A percentile compares a stretch with the other conserved stretches of the same genome.
Conservation (phyloP, 2,797 vertebrate genomes). For the Halcyon smyrnensis region DNA sequence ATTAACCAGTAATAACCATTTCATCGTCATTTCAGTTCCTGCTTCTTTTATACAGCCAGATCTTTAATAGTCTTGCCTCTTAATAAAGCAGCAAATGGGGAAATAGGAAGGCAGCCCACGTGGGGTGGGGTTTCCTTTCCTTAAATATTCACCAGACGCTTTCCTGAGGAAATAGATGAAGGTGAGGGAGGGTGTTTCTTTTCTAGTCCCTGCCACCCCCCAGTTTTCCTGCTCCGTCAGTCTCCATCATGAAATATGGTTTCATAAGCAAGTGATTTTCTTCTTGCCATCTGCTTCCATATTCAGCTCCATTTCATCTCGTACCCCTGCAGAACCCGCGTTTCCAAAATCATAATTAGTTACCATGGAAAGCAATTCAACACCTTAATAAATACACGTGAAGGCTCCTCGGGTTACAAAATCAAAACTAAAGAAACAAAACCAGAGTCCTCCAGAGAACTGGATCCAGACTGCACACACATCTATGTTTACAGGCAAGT, state of each 20-base stretch:
- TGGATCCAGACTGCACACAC: not conserved
- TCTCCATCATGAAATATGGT: conserved; percentile 22
- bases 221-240: not conserved
- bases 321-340: not conserved
- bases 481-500: not conserved
- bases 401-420: not conserved
- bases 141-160: not conserved
- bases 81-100: not conserved
- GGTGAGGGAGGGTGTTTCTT: not conserved
- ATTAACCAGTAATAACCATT: not conserved
- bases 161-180: not conserved
- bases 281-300: conserved; percentile 45
- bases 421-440: not conserved
- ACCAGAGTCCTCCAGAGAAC: not conserved
- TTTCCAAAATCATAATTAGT: conserved; percentile 58
- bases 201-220: not conserved
- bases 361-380: conserved; percentile 59
- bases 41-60: not conserved
- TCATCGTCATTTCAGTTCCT: not conserved
- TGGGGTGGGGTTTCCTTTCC: not conserved
- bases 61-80: not conserved
- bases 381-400: not conserved
- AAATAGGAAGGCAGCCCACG: not conserved
- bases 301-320: conserved; percentile 39
- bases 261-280: conserved; percentile 50